phyloP scores from a whole-genome alignment of 2,888 invertebrate genomes.

The Flexamia atlantica region DNA sequence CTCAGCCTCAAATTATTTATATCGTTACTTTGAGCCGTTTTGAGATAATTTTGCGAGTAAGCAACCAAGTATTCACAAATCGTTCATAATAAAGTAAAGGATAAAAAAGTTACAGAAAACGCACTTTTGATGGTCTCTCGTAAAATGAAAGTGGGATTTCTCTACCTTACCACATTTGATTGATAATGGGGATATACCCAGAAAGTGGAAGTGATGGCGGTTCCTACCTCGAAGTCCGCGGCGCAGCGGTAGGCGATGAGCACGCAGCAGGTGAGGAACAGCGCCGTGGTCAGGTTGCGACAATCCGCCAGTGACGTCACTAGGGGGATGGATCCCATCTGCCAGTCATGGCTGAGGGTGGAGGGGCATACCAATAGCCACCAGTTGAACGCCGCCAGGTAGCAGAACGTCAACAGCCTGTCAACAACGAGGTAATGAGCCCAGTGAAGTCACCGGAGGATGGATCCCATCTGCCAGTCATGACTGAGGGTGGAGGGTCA shows the following conservation, averaged over 20 bases:
- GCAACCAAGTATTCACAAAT: too few relatives aligned
- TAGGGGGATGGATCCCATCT: slow-evolving; percentile 91
- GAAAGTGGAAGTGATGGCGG: background rate
- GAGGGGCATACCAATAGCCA: slow-evolving; percentile 90
- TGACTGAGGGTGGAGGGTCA: slow-evolving; percentile 88
- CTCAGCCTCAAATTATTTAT: too few relatives aligned
- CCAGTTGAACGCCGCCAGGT: slow-evolving; percentile 89
- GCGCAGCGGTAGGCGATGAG: slow-evolving; percentile 81
- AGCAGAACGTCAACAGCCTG: slow-evolving; percentile 89
- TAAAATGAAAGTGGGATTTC: too few relatives aligned
- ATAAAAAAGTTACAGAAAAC: too few relatives aligned
- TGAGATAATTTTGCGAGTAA: too few relatives aligned
- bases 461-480: slow-evolving; percentile 95
- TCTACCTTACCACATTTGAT: too few relatives aligned
- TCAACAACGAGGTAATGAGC: background rate
- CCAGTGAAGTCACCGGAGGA: slow-evolving; percentile 76
- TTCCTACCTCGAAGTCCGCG: slow-evolving; percentile 79
- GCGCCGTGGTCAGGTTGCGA: slow-evolving; percentile 85
- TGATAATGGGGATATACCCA: too few relatives aligned
- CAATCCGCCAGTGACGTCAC: slow-evolving; percentile 84
- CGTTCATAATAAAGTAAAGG: too few relatives aligned
- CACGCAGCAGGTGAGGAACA: slow-evolving; percentile 81
- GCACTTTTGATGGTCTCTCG: too few relatives aligned
- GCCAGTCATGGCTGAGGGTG: slow-evolving; percentile 92
- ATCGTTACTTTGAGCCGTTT: too few relatives aligned